A percentile compares a stretch with the other conserved stretches of the same genome.
Evolutionary conservation across 2,113 vertebrate genomes (phyloP).

Genomic region (Mastomys coucha): DNA sequence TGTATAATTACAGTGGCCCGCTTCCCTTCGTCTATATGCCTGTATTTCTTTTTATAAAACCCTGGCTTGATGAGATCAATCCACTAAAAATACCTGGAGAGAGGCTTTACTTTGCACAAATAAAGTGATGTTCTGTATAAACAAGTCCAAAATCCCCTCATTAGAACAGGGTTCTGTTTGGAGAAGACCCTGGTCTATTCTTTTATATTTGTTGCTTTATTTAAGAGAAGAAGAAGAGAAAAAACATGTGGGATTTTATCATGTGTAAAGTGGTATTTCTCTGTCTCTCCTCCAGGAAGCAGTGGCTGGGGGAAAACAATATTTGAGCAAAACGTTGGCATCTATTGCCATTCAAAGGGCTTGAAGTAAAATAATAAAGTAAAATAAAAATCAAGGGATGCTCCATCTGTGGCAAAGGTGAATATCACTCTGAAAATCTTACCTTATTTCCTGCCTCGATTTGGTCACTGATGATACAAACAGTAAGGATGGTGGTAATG

Average conservation of each 20-base stretch:
- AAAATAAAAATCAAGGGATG: neutral
- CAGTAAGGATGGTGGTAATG: neutral
- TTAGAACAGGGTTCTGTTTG: constrained; percentile 56
- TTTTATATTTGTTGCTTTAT: constrained; percentile 55
- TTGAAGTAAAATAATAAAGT: neutral
- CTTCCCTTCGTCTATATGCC: constrained; percentile 58
- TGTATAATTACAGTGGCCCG: constrained; percentile 81
- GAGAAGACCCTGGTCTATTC: constrained; percentile 44
- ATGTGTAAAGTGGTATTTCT: neutral
- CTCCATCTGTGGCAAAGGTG: constrained; percentile 12
- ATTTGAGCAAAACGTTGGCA: neutral
- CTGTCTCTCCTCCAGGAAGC: neutral
- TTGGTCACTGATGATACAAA: neutral
- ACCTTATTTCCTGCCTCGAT: neutral
- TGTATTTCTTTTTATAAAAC: constrained; percentile 74
- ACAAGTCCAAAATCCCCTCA: constrained; percentile 61
- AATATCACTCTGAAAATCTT: neutral
- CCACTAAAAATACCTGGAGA: constrained; percentile 44
- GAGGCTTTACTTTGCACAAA: constrained; percentile 61
- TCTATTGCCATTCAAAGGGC: constrained; percentile 38
- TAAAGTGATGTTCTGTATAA: constrained; percentile 50
- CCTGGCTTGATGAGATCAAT: constrained; percentile 69
- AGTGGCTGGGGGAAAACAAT: neutral
- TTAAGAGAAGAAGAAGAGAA: neutral
- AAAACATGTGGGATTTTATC: constrained; percentile 18